A percentile compares a stretch with the other conserved stretches of the same genome.
Conservation (phyloP, 2,113 vertebrate genomes). For the Labeo catla region DNA sequence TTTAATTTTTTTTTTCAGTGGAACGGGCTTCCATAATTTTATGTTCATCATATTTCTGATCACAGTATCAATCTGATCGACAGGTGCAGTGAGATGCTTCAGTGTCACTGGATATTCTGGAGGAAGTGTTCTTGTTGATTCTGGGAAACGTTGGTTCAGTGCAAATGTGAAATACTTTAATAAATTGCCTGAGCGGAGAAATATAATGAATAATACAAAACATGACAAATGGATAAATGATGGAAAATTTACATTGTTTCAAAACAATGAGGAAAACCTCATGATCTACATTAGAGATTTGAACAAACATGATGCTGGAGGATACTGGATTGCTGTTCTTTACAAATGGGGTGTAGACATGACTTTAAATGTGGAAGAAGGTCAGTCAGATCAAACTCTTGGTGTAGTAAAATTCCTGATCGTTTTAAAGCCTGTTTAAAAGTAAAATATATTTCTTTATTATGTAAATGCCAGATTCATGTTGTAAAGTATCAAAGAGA, state of each 20-base stretch:
- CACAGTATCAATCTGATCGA: background rate
- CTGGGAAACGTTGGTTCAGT: background rate
- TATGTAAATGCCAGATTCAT: background rate
- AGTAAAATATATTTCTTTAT: background rate
- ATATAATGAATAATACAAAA: background rate
- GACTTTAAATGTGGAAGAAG: background rate
- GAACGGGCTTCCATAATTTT: no score
- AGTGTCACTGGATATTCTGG: slow-evolving; percentile 2
- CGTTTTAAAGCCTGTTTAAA: no score
- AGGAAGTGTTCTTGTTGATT: background rate
- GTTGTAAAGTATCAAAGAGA: background rate
- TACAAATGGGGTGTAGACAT: no score
- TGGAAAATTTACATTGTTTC: background rate
- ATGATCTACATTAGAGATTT: background rate
- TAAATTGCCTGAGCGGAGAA: background rate
- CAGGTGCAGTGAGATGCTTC: background rate
- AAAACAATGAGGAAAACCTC: background rate
- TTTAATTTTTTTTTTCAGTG: no score
- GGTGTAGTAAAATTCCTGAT: no score
- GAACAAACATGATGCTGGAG: background rate
- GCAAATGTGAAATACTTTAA: no score
- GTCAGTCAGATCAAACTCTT: background rate
- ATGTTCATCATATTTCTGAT: slow-evolving; percentile 3
- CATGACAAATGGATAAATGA: background rate
- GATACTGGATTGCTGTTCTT: no score